phyloP scores from a whole-genome alignment of 2,888 invertebrate species.

The Rhogogaster chlorosoma region DNA sequence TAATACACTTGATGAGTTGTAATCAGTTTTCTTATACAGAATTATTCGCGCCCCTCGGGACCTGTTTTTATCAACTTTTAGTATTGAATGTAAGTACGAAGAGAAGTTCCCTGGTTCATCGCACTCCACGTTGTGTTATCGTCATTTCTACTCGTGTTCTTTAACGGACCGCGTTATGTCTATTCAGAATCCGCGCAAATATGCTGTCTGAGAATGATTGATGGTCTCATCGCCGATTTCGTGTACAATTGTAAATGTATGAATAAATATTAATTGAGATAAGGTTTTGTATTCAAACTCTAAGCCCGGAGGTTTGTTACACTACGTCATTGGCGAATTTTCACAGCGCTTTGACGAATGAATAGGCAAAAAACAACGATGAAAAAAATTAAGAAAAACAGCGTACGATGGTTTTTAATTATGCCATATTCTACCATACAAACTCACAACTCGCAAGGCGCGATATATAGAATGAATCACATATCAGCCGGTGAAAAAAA shows the following conservation, averaged over 20 bases:
- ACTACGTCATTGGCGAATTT: background rate
- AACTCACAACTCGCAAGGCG: background rate
- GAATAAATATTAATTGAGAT: background rate
- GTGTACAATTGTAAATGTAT: too few species aligned
- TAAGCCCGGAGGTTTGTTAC: background rate
- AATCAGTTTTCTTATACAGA: too few species aligned
- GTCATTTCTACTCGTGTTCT: background rate
- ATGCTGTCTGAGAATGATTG: background rate
- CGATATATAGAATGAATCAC: slow-evolving; percentile 8
- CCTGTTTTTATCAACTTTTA: background rate
- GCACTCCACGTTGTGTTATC: background rate
- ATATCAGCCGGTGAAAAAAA: slow-evolving; percentile 16
- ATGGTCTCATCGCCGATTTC: background rate
- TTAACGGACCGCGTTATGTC: background rate
- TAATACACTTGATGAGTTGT: too few species aligned
- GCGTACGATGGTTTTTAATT: background rate
- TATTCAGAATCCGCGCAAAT: background rate
- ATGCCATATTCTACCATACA: background rate
- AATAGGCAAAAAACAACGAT: background rate
- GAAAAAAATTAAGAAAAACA: too few species aligned
- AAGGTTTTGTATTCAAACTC: background rate
- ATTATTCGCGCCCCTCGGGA: too few species aligned
- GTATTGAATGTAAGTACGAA: background rate
- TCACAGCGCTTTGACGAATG: background rate
- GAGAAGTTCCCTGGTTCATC: background rate